phyloP scores from a whole-genome alignment of 1,140 invertebrate genomes.

The Hormaphis cornu region DNA sequence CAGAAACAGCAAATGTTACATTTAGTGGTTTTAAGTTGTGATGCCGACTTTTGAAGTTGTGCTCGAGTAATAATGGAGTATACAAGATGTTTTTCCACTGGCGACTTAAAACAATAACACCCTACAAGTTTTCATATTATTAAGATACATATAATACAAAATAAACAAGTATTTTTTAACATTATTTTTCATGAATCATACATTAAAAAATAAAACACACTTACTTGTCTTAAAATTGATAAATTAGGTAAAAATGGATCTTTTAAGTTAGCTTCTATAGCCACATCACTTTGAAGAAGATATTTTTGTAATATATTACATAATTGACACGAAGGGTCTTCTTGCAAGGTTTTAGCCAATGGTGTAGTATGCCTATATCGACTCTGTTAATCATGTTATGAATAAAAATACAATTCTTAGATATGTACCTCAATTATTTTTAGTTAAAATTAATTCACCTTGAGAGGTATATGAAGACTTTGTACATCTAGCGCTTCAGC shows the following conservation, averaged over 20 bases:
- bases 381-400: conserved; percentile 52
- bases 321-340: conserved; percentile 91
- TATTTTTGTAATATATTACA: conserved; percentile 81
- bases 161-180: not conserved
- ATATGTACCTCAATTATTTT: not conserved
- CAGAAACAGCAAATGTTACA: conserved; percentile 76
- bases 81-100: conserved; percentile 96
- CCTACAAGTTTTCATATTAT: conserved; percentile 52
- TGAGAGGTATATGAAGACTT: conserved; percentile 70
- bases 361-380: conserved; percentile 82
- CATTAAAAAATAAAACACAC: not conserved
- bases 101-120: conserved; percentile 81
- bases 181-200: not conserved
- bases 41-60: conserved; percentile 72
- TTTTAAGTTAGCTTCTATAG: conserved; percentile 74
- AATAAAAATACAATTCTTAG: not conserved
- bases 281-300: conserved; percentile 58
- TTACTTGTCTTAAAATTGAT: conserved; percentile 74
- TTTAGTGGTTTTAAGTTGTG: conserved; percentile 66
- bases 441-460: conserved; percentile 47
- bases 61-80: conserved; percentile 80
- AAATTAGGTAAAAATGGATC: conserved; percentile 74
- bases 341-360: conserved; percentile 80
- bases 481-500: conserved; percentile 81
- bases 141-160: conserved; percentile 32